Base-by-base conservation (phyloP, 2,113 vertebrate species). In the Climacteris rufus region DNA sequence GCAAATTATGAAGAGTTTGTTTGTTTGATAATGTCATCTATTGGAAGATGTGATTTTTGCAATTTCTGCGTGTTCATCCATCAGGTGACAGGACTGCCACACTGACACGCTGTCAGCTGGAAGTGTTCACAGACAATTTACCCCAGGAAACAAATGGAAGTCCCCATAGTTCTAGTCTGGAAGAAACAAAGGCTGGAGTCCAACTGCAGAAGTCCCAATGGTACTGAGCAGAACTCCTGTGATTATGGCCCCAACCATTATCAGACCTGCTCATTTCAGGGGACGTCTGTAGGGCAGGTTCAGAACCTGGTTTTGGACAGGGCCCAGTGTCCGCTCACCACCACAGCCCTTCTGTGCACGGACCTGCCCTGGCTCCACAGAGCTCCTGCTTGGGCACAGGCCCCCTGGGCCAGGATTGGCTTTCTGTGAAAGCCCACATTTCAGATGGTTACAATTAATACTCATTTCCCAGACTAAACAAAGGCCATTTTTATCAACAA, bases 301-400 rank as follows among this genome's bases (percentile, higher is more conserved):
- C 69, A 57, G 39, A 56, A n/a, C 21, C 19, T 15, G 40, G 7
- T 50, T 90, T 37, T 47, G 45, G 61, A 21, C 13, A 79, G 42
- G 27, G 23, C 23, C 11, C 9, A 15, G 33, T 3, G 6, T 11
- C 20, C 39, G n/a, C 45, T 90, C 49, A 44, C 4, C 35, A 35
- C 30, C 40, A 44, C 49, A 35, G 33, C 27, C 42, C 23, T 70
- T 33, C 31, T 22, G 37, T 20, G 9, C 1, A 0, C 1, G 23
- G 60, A 35, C 16, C 7, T 64, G 44, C 6, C 13, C 18, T 49
- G 44, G 27, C 30, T 42, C 10, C 23, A 28, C 19, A 27, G 19
- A 10, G 12, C 13, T 60, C 17, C 19, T 0, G 0, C 63, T 6
- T 10, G 31, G 33, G 18, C 0, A 0, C 14, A 63, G 56, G 23